Percentiles rank a stretch among this genome's conserved stretches.
phyloP scores from a whole-genome alignment of 2,797 vertebrate species.

The Chloroceryle inda region DNA sequence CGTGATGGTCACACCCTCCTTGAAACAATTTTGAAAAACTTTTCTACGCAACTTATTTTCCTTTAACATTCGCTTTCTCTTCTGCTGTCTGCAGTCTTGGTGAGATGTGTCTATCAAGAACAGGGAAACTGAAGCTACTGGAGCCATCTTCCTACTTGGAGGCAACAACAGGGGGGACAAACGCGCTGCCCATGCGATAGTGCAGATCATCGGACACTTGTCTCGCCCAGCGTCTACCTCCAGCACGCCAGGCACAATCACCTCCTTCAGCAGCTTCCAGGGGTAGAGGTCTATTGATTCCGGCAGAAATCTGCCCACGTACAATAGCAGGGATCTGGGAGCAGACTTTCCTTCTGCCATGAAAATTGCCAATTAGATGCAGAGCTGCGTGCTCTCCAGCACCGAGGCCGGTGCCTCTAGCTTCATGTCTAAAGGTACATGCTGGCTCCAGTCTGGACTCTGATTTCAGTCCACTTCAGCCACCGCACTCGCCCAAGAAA shows the following conservation, averaged over 20 bases:
- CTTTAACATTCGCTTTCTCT: neutral
- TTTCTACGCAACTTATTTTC: neutral
- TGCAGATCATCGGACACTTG: neutral
- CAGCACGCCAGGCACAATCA: neutral
- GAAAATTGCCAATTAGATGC: accelerated
- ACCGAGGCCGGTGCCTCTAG: neutral
- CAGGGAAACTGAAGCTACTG: neutral
- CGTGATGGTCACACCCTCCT: neutral
- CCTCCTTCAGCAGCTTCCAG: neutral
- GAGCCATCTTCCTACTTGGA: neutral
- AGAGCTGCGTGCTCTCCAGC: neutral
- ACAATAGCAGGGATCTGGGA: neutral
- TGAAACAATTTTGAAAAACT: neutral
- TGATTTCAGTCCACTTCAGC: neutral
- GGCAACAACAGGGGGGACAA: neutral
- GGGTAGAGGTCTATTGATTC: neutral
- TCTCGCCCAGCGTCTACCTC: neutral
- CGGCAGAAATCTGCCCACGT: neutral
- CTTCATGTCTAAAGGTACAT: neutral
- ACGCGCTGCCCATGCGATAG: neutral
- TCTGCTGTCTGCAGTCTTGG: neutral
- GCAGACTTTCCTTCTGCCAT: neutral
- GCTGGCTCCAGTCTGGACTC: neutral
- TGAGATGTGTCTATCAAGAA: neutral
- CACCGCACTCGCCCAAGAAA: neutral